phyloP scores from a whole-genome alignment of 2,113 vertebrate genomes.

The Microcebus jonahi region DNA sequence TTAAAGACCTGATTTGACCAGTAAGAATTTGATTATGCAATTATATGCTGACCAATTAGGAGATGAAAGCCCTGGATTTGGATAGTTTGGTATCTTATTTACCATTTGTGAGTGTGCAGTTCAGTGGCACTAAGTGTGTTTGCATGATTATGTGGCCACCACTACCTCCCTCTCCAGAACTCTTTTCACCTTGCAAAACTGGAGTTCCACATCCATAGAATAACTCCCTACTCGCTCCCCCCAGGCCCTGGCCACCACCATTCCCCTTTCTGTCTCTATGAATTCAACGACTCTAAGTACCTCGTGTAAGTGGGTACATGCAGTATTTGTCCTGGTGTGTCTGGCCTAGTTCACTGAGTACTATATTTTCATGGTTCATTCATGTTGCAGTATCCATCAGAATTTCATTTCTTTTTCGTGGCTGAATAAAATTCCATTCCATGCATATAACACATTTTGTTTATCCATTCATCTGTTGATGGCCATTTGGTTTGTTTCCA shows the following conservation, averaged over 20 bases:
- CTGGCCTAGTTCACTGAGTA: background rate
- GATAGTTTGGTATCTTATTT: background rate
- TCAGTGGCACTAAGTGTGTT: background rate
- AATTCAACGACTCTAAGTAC: background rate
- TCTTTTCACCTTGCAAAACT: background rate
- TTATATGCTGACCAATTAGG: background rate
- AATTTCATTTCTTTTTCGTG: background rate
- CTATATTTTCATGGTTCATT: background rate
- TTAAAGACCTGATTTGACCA: conserved; percentile 1
- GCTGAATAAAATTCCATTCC: background rate
- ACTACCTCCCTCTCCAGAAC: background rate
- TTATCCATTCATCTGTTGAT: background rate
- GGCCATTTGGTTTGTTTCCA: background rate
- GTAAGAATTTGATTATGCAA: conserved; percentile 30
- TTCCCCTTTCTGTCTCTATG: background rate
- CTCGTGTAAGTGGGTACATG: background rate
- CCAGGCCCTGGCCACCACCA: background rate
- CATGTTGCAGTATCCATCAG: background rate
- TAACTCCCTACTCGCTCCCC: background rate
- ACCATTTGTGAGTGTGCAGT: background rate
- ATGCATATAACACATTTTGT: background rate
- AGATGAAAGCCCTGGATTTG: background rate
- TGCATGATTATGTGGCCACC: background rate
- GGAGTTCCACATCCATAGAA: background rate
- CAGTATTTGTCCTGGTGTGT: background rate